Evolutionary conservation across 2,113 vertebrate species (phyloP), one percentile per base, ranked within the genome.

Genomic region (Ginglymostoma cirratum): DNA sequence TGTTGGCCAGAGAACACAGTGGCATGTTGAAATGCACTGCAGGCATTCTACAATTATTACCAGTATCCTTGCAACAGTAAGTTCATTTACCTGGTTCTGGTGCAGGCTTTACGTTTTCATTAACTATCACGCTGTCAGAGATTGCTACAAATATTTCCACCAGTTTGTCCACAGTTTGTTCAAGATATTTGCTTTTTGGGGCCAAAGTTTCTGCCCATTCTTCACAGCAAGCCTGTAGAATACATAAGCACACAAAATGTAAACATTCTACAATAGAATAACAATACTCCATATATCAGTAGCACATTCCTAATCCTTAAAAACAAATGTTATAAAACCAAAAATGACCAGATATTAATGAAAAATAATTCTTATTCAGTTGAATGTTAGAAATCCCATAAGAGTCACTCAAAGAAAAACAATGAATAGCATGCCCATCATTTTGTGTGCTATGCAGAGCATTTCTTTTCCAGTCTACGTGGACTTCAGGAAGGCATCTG

Each of bases 101-200:
- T 5, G 45, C 0, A 0, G 94, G 76, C 94, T 96, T 97, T 67
- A 23, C 23, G 66, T 0, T 96, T 97, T 97, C 94, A 96, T 97
- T 65, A 30, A 92, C 34, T 17, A n/a, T 6, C 86, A 97, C 97
- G 86, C 97, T 96, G 96, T 97, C 97, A 94, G 98, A 97, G 97
- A 98, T 96, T 34, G 95, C 95, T 94, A 97, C 97, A 96, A 99
- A 98, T 87, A 98, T 55, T 95, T 96, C 93, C 87, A 97, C 94
- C 70, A 98, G 96, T 96, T 98, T 98, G 96, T 96, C 97, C 95
- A 98, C 97, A 66, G 98, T 97, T 96, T 97, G 97, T 96, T 98
- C 98, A 96, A 98, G 24, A 0, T 96, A 96, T 96, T 93, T 97
- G 96, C 98, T 98, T 97, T 98, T 98, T 76, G 96, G 95, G 86